These are phyloP conservation scores for Macquaria ambigua DNA, from an alignment of 2,113 vertebrate species.

Conservation along the genomic window DNA sequence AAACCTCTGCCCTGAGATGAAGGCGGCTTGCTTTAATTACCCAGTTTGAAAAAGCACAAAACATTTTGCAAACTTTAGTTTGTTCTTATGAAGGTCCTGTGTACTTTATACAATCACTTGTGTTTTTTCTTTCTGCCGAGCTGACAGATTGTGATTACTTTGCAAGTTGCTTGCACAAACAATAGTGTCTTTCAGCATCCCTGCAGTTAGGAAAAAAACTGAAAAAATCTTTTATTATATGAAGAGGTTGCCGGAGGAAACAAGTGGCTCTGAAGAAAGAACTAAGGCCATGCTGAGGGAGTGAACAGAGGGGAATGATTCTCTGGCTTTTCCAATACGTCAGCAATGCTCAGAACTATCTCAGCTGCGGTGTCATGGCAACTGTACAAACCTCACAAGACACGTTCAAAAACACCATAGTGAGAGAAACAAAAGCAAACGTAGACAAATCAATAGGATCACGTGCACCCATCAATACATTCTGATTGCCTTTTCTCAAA, in stretches of 20 bases:
- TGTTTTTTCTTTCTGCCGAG: constrained; percentile 2
- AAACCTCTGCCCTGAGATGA: background rate
- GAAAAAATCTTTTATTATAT: constrained; percentile 40
- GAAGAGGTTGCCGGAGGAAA: constrained; percentile 46
- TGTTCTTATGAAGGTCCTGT: background rate
- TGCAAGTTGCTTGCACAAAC: constrained; percentile 36
- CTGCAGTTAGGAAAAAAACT: constrained; percentile 38
- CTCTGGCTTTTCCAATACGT: constrained; percentile 29
- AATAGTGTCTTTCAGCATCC: constrained; percentile 26
- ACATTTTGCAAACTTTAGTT: background rate
- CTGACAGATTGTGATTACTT: constrained; percentile 35
- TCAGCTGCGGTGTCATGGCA: constrained; percentile 59
- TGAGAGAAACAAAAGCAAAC: constrained; percentile 20
- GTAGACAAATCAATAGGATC: constrained; percentile 28
- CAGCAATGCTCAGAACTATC: constrained; percentile 14
- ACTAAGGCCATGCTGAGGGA: constrained; percentile 39
- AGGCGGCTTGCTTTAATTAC: constrained; percentile 8
- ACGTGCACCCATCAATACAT: constrained; percentile 5
- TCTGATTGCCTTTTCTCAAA: background rate
- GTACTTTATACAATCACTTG: constrained; percentile 13
- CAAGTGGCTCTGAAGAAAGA: constrained; percentile 37
- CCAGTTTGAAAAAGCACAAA: background rate
- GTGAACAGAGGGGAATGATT: constrained; percentile 35
- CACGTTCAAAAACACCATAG: constrained; percentile 20
- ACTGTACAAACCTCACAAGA: constrained; percentile 53